Evolutionary conservation across 2,797 vertebrate genomes (phyloP), one percentile per base, ranked within the genome.

Genomic region (Nannoperca obscura): DNA sequence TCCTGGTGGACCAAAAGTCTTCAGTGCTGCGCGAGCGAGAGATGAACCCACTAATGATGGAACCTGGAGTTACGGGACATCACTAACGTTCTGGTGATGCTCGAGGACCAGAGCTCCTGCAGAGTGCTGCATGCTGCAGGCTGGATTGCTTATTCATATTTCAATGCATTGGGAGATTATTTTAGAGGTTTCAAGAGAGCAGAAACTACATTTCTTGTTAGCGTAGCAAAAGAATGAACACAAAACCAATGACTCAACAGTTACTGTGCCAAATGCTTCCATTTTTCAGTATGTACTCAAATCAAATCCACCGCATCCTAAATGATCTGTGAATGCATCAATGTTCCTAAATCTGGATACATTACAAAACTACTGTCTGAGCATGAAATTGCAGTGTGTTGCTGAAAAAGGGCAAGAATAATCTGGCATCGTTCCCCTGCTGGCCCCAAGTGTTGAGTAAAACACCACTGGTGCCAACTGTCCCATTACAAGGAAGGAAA

Each of bases 401-500:
- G 38, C 58, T 34, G 40, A 46, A 74, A 75, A 71, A 44, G 19
- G 67, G 40, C 55, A 57, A 17, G 27, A 62, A 47, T 49, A 74
- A 49, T 73, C 60, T 3, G 44, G 38, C 59, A 65, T n/a, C 50
- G 19, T 47, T 71, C 52, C 66, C 59, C 20, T 61, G 49, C 42
- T 49, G 36, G 40, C 71, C 36, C 68, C 32, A 34, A 46, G 47
- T 50, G 71, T 27, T 59, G 36, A 61, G 55, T 38, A 15, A 34
- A 66, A 70, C 70, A 70, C 47, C 34, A 38, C 4, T 8, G 17
- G 32, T 78, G 79, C 84, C 86, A 82, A 65, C 57, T 68, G 68
- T 84, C 74, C 80, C 74, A 72, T 77, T 78, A 83, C 69, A 73
- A 71, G 30, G 60, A 30, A 74, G 71, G 78, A 80, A 73, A 80